Base-by-base conservation (phyloP, 2,797 vertebrate genomes). In the Anabas testudineus region DNA sequence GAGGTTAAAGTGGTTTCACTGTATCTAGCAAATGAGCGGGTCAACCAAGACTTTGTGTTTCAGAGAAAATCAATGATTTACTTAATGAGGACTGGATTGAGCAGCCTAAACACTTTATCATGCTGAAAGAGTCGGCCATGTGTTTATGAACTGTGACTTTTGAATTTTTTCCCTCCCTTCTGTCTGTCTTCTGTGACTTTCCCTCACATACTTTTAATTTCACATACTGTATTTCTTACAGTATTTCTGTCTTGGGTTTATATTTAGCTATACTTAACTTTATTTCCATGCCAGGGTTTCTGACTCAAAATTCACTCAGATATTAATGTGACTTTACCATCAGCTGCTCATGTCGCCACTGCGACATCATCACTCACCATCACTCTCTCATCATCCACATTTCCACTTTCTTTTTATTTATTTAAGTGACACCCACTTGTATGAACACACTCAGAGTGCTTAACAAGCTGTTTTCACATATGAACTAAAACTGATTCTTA, bases 21-120 rank as follows among this genome's bases (percentile, higher is more conserved):
- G 43, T 21, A 1, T 64, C 59, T 57, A 15, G 12, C 68, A 77
- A 86, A 82, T 80, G 65, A 82, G 57, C 53, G 46, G 80, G 70
- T 83, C 64, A 68, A 36, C 47, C 21, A 7, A 61, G 65, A 75
- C 77, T 81, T 74, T 58, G 64, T 63, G 76, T 71, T 80, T 65
- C 26, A 64, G 55, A 64, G 65, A 52, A 87, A 89, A 86, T 85
- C 73, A 67, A 85, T 84, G 60, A 54, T 0, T 14, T 65, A 26
- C 60, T 59, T 77, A 80, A 79, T 71, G 80, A 83, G 47, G 42
- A 58, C 28, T 36, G 51, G 37, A 26, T 39, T 56, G 41, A 78
- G 79, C n/a, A 24, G 41, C 10, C 39, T 68, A 34, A 74, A 68
- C 58, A 65, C 16, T 37, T 45, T 60, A 53, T 73, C 49, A 65